These are phyloP conservation scores for Paracentrotus lividus DNA, from an alignment of 53 echinoderm and acorn worm species.

Conservation along the genomic window DNA sequence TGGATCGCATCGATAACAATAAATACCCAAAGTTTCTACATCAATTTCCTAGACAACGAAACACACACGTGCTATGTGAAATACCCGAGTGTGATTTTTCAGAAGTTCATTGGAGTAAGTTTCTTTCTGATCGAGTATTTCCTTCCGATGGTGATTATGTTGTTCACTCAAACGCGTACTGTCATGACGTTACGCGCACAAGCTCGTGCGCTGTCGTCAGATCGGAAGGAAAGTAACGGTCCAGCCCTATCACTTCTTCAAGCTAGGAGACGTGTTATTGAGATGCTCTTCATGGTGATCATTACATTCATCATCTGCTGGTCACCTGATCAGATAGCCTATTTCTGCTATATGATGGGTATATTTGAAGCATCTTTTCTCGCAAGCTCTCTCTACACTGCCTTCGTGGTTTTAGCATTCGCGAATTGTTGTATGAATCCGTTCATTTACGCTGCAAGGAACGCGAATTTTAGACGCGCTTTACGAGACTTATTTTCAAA, in stretches of 20 bases:
- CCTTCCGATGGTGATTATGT: constrained; percentile 90
- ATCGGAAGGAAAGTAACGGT: constrained; percentile 62
- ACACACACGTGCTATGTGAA: constrained; percentile 66
- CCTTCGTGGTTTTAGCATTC: constrained; percentile 72
- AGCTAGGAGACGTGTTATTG: constrained; percentile 73
- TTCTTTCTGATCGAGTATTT: constrained; percentile 89
- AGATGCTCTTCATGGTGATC: constrained; percentile 77
- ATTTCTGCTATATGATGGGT: constrained; percentile 69
- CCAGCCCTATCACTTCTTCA: constrained; percentile 65
- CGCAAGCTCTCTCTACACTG: constrained; percentile 59
- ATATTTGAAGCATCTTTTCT: constrained; percentile 68
- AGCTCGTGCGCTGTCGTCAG: constrained; percentile 54
- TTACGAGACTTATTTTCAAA: constrained; percentile 52
- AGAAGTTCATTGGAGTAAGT: constrained; percentile 76
- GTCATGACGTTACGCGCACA: constrained; percentile 81
- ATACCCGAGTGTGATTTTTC: constrained; percentile 75
- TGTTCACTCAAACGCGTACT: constrained; percentile 82
- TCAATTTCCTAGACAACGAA: constrained; percentile 68
- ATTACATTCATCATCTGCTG: constrained; percentile 78
- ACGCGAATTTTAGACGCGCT: constrained; percentile 76
- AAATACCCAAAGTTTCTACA: constrained; percentile 81
- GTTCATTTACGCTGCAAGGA: constrained; percentile 74
- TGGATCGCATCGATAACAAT: constrained; percentile 76
- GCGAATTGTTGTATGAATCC: constrained; percentile 78
- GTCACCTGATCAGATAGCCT: constrained; percentile 76